Evolutionary conservation across 2,888 invertebrate genomes (phyloP).

Genomic region (Crematogaster levior): DNA sequence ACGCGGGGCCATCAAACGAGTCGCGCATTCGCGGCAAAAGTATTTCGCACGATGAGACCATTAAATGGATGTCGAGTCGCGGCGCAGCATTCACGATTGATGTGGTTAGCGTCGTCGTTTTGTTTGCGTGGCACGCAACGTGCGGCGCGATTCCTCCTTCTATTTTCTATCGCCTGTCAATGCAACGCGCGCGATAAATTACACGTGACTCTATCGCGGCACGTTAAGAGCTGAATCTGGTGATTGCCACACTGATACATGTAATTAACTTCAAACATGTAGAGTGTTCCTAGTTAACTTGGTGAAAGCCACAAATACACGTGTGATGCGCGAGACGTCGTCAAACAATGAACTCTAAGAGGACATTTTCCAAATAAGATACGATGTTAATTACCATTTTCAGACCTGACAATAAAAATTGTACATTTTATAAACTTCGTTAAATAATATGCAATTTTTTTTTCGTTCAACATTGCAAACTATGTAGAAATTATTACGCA

Average conservation of each 20-base stretch:
- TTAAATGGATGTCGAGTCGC: constrained; percentile 6
- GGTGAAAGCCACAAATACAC: constrained; percentile 1
- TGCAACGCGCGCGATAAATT: constrained; percentile 31
- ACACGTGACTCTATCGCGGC: not conserved
- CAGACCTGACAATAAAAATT: not conserved
- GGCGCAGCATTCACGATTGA: constrained; percentile 25
- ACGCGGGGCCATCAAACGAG: constrained; percentile 16
- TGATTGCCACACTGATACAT: not conserved
- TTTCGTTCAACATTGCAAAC: not conserved
- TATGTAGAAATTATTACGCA: not conserved
- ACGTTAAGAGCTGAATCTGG: constrained; percentile 16
- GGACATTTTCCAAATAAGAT: not conserved
- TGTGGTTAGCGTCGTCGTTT: not conserved
- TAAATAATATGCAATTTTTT: not conserved
- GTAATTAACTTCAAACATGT: constrained; percentile 21
- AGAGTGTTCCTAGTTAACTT: not conserved
- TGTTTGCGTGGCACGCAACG: not conserved
- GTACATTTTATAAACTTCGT: not conserved
- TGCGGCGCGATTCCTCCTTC: not conserved
- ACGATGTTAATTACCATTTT: not conserved
- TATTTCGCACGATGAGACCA: constrained; percentile 6
- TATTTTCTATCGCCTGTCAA: constrained; percentile 1
- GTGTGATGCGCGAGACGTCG: not conserved
- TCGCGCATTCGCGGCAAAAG: constrained; percentile 12
- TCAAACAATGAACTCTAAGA: not conserved